Conservation (phyloP, 2,113 vertebrate species). For the Myxocyprinus asiaticus region DNA sequence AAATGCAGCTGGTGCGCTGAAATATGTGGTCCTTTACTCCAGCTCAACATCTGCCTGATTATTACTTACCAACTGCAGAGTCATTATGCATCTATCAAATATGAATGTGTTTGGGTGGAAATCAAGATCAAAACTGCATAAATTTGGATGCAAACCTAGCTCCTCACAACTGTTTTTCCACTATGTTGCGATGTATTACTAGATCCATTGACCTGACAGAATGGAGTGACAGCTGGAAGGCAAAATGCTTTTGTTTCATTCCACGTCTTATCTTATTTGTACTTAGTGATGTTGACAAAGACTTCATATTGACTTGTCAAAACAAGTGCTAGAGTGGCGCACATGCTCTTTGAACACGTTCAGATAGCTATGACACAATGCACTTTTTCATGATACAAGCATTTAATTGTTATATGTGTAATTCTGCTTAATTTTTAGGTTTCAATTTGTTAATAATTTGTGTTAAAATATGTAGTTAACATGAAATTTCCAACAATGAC, state of each 20-base stretch:
- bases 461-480: too few relatives aligned
- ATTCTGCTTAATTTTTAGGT: too few relatives aligned
- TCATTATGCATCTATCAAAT: background rate
- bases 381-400: too few relatives aligned
- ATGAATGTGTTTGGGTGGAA: background rate
- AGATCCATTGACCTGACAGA: constrained; percentile 3
- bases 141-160: background rate
- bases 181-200: background rate
- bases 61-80: background rate
- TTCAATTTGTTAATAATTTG: too few relatives aligned
- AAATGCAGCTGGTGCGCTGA: background rate
- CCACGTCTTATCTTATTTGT: background rate
- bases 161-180: background rate
- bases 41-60: background rate
- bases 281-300: background rate
- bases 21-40: background rate
- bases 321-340: background rate
- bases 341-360: background rate
- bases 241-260: background rate
- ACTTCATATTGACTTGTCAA: constrained; percentile 8
- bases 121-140: background rate
- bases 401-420: too few relatives aligned
- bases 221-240: background rate
- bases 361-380: too few relatives aligned
- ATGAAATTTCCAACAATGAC: too few relatives aligned